Evolutionary conservation across 2,888 invertebrate genomes (phyloP).

Genomic region (Oeneis ivallda): DNA sequence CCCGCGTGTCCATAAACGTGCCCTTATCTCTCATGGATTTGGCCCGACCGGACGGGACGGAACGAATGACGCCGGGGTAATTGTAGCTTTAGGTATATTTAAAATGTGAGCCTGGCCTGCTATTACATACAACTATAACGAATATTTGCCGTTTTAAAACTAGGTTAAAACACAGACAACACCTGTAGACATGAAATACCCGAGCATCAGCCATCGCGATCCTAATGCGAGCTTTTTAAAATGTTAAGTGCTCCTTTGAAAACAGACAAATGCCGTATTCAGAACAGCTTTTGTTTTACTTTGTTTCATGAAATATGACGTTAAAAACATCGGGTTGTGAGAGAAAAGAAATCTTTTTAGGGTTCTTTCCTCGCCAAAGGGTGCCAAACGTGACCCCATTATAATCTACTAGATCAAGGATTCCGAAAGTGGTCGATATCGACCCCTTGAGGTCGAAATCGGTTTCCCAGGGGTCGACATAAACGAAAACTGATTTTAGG

Average conservation of each 20-base stretch:
- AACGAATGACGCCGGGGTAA: too few species aligned
- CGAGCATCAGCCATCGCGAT: conserved; percentile 16
- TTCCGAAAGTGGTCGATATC: too few species aligned
- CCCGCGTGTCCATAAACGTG: too few species aligned
- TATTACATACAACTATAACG: neutral
- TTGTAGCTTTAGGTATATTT: too few species aligned
- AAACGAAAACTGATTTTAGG: too few species aligned
- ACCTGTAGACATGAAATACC: conserved; percentile 12
- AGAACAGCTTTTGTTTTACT: conserved; percentile 6
- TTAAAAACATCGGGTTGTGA: conserved; percentile 9
- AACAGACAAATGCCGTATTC: conserved; percentile 16
- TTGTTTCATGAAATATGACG: conserved; percentile 24
- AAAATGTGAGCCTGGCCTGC: too few species aligned
- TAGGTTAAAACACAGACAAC: conserved; percentile 8
- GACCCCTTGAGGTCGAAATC: too few species aligned
- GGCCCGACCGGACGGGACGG: too few species aligned
- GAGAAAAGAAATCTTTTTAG: conserved; percentile 1
- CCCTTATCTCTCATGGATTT: too few species aligned
- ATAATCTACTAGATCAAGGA: too few species aligned
- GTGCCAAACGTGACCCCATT: too few species aligned
- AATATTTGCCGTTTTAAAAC: neutral
- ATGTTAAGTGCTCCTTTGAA: conserved; percentile 18
- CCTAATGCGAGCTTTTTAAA: conserved; percentile 26
- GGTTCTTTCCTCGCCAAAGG: neutral
- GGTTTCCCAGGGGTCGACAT: too few species aligned